A percentile compares a stretch with the other conserved stretches of the same genome.
Evolutionary conservation across 2,797 vertebrate species (phyloP).

Genomic region (Dendrocincla tyrannina): DNA sequence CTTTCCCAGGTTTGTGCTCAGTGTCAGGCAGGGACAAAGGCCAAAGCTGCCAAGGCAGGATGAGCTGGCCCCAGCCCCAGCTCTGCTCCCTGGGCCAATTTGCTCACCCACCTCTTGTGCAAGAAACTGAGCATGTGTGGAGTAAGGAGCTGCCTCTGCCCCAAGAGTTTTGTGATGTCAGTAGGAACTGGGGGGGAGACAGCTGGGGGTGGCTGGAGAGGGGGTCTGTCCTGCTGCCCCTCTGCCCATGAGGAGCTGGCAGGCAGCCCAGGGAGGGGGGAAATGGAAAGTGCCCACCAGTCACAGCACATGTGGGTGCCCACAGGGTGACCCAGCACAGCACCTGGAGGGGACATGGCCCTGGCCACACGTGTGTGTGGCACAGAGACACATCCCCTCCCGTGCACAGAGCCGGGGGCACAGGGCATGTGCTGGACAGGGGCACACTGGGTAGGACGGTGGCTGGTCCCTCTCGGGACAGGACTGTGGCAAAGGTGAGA

Average conservation of each 20-base stretch:
- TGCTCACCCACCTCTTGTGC: not conserved
- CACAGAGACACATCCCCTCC: not conserved
- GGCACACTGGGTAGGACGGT: not conserved
- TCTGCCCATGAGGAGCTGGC: not conserved
- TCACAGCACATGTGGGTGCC: rapidly evolving
- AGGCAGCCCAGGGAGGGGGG: not conserved
- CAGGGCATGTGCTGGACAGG: not conserved
- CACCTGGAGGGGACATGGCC: rapidly evolving
- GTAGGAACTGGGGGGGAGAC: not conserved
- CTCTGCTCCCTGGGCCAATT: not conserved
- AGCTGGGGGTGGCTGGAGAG: not conserved
- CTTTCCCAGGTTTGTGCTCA: not conserved
- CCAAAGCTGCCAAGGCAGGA: not conserved
- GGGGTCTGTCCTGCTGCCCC: not conserved
- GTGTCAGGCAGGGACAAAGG: not conserved
- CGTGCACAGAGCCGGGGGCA: rapidly evolving
- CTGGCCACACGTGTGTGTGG: not conserved
- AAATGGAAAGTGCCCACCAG: not conserved
- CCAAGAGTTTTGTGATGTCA: not conserved
- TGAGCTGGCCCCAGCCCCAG: rapidly evolving
- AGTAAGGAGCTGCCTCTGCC: not conserved
- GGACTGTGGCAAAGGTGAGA: not conserved
- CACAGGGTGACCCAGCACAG: not conserved
- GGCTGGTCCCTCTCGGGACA: not conserved
- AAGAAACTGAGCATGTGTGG: not conserved